Conservation (phyloP, 2,888 invertebrate species). For the Anthophora plumipes region DNA sequence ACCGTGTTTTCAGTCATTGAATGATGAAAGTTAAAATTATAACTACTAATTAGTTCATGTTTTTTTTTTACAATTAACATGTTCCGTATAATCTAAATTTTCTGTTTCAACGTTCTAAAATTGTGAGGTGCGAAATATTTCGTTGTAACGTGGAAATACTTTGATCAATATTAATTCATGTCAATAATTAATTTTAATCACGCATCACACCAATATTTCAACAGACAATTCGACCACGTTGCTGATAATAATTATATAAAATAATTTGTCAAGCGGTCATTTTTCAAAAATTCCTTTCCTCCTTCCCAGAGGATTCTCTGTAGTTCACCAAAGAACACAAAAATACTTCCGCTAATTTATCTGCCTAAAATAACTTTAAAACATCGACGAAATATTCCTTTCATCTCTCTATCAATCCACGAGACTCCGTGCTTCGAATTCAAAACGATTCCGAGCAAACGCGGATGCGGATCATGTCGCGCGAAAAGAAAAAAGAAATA, state of each 20-base stretch:
- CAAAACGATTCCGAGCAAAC: background rate
- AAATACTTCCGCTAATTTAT: conserved; percentile 2
- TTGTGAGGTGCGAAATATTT: background rate
- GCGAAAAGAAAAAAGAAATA: background rate
- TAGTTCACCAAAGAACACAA: background rate
- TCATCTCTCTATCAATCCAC: background rate
- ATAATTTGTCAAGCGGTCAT: no score
- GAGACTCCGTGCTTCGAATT: background rate
- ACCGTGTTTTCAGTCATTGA: background rate
- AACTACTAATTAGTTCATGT: background rate
- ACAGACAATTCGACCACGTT: background rate
- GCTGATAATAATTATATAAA: no score
- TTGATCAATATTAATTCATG: background rate
- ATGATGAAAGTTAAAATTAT: no score
- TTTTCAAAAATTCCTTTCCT: background rate
- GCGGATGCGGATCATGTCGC: background rate
- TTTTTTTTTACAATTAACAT: background rate
- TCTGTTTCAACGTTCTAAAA: background rate
- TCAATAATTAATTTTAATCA: background rate
- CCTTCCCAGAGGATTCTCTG: no score
- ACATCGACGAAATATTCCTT: background rate
- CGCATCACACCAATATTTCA: background rate
- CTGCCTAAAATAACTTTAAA: background rate
- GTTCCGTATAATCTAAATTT: background rate
- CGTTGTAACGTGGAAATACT: background rate